Percentiles rank a stretch among this genome's conserved stretches.
Conservation (phyloP, 64 coral and sea anemone species). For the Platygyra sinensis region DNA sequence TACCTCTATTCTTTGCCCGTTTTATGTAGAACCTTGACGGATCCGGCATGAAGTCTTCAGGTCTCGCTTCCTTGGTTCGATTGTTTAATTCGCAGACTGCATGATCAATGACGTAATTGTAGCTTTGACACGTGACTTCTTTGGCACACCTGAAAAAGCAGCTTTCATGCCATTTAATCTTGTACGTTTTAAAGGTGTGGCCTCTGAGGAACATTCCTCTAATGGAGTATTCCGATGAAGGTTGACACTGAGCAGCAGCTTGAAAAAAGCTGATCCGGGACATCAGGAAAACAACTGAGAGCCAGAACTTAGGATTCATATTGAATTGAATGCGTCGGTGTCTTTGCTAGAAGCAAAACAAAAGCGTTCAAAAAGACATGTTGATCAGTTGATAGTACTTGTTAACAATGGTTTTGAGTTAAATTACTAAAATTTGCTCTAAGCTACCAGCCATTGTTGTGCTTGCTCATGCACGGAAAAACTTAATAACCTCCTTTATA, state of each 20-base stretch:
- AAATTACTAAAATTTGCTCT: no score
- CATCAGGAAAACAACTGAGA: background rate
- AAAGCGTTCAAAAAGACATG: no score
- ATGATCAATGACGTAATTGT: background rate
- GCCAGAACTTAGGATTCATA: background rate
- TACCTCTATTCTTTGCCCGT: background rate
- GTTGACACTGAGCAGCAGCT: background rate
- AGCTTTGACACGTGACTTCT: background rate
- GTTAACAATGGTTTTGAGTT: no score
- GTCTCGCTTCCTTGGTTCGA: conserved; percentile 23
- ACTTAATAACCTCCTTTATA: no score
- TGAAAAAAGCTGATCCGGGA: background rate
- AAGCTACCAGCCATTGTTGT: no score
- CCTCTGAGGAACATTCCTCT: conserved; percentile 1
- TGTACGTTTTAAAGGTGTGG: background rate
- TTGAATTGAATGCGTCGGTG: background rate
- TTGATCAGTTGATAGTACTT: no score
- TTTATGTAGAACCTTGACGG: background rate
- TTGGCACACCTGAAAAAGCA: background rate
- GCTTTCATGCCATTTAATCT: background rate
- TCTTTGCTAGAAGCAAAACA: no score
- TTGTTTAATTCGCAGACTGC: conserved; percentile 4
- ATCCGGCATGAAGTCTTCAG: background rate
- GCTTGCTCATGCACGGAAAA: no score
- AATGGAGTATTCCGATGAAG: background rate